These are phyloP conservation scores for Tricholaema leucomelas DNA, from an alignment of 2,113 vertebrate genomes.

Conservation along the genomic window DNA sequence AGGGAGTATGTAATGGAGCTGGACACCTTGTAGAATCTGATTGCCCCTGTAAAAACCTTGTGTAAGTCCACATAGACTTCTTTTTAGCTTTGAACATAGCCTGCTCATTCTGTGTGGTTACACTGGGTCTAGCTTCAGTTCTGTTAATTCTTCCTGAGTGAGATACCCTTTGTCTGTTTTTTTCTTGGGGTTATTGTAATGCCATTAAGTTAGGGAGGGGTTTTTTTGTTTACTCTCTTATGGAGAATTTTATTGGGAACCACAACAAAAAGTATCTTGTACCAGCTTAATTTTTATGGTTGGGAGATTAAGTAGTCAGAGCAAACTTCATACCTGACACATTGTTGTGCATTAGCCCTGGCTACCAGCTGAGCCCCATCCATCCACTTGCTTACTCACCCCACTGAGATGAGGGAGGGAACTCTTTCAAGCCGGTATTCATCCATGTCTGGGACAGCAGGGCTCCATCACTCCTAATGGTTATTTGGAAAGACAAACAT, in stretches of 20 bases:
- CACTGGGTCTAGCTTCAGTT: neutral
- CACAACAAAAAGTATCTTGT: neutral
- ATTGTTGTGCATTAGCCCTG: neutral
- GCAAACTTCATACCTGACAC: neutral
- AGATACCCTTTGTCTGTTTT: neutral
- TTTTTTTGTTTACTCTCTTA: neutral
- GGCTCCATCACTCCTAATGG: accelerated
- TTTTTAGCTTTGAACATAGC: neutral
- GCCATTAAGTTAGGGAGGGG: neutral
- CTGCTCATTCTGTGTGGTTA: neutral
- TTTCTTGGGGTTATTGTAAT: neutral
- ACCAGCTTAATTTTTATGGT: neutral
- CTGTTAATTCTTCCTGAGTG: neutral
- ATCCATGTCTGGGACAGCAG: neutral
- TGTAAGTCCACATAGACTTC: neutral
- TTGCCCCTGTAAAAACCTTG: neutral
- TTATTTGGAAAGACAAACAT: neutral
- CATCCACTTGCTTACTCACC: accelerated
- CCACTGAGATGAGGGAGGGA: neutral
- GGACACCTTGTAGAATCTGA: neutral
- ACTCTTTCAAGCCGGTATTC: neutral
- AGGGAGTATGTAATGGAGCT: neutral
- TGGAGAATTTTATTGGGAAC: neutral
- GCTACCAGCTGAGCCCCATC: neutral
- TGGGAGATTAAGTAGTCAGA: neutral